phyloP scores from a whole-genome alignment of 1,140 invertebrate genomes.

The Micrasema minimum region DNA sequence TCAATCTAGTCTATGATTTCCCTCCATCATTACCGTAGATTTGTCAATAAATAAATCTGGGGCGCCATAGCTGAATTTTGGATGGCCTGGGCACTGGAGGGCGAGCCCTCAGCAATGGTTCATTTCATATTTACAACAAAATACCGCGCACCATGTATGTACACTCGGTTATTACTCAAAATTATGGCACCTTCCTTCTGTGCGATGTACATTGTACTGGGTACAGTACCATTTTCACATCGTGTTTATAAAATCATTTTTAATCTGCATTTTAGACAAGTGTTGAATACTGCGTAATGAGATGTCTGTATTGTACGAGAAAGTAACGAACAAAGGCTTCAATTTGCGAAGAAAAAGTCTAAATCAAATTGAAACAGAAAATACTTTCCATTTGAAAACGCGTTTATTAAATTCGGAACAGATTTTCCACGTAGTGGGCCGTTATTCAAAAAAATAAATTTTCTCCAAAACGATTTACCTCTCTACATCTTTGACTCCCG shows the following conservation, averaged over 20 bases:
- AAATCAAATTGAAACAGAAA: no score
- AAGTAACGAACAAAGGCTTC: no score
- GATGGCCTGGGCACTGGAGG: background rate
- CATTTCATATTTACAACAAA: conserved; percentile 9
- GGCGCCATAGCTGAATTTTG: conserved; percentile 13
- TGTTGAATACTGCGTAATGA: no score
- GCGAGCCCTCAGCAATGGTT: no score
- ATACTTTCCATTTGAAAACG: no score
- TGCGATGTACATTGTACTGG: no score
- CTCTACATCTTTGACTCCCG: conserved; percentile 16
- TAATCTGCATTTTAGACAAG: no score
- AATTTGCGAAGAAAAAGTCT: no score
- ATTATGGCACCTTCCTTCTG: no score
- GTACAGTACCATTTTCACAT: background rate
- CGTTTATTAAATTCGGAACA: background rate
- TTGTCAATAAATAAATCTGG: conserved; percentile 35
- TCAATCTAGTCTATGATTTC: conserved; percentile 31
- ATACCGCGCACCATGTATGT: background rate
- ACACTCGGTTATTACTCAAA: background rate
- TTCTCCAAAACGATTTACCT: conserved; percentile 28
- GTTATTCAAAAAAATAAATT: conserved; percentile 32
- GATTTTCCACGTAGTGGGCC: conserved; percentile 12
- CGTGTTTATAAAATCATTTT: no score
- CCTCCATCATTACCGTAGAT: conserved; percentile 28
- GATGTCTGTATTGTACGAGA: background rate